Percentiles rank a stretch among this genome's conserved stretches.
These are phyloP conservation scores for Ophion obscuratus DNA, from an alignment of 2,888 invertebrate genomes.

Conservation along the genomic window DNA sequence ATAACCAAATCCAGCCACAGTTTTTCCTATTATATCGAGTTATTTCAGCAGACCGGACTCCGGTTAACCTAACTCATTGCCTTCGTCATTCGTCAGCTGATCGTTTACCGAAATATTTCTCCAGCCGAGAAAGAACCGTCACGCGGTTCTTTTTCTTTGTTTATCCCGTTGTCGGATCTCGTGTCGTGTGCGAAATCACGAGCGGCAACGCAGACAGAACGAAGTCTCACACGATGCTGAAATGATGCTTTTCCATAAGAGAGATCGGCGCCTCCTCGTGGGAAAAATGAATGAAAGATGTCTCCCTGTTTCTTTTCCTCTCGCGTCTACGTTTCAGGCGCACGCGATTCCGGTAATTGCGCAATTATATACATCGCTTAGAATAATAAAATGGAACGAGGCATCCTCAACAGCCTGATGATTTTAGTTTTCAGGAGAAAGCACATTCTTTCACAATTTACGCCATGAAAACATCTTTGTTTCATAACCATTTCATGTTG, in stretches of 20 bases:
- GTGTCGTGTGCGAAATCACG: constrained; percentile 23
- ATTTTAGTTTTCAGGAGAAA: neutral
- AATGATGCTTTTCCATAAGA: constrained; percentile 27
- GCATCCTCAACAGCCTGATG: neutral
- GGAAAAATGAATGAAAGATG: constrained; percentile 33
- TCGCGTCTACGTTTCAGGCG: neutral
- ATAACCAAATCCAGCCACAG: too few relatives aligned
- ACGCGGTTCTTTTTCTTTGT: constrained; percentile 1
- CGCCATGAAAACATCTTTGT: neutral
- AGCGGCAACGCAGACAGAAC: constrained; percentile 1
- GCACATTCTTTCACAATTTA: neutral
- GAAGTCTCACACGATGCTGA: constrained; percentile 10
- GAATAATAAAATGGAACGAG: neutral
- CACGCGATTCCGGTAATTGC: constrained; percentile 17
- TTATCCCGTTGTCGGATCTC: neutral
- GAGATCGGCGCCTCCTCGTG: constrained; percentile 8
- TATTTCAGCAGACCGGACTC: too few relatives aligned
- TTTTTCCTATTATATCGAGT: neutral
- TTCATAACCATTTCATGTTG: too few relatives aligned
- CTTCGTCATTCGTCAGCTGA: too few relatives aligned
- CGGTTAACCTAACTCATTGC: too few relatives aligned
- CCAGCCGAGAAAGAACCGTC: neutral
- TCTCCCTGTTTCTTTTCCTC: constrained; percentile 3
- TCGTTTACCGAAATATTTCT: neutral
- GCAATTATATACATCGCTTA: neutral